A percentile compares a stretch with the other conserved stretches of the same genome.
Conservation (phyloP, 2,797 vertebrate species). For the Sebastes nivosus region DNA sequence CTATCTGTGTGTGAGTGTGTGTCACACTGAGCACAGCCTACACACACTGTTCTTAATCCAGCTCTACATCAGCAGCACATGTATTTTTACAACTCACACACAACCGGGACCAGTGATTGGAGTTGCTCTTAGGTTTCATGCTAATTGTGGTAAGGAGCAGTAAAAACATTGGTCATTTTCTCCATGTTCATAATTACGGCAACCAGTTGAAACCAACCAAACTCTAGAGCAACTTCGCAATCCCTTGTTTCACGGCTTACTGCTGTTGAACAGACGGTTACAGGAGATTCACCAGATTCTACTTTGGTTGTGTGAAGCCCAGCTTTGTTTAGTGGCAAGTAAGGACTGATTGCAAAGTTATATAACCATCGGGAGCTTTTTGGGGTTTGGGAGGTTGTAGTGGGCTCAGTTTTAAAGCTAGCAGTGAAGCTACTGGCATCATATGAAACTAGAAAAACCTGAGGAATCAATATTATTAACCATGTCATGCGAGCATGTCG, state of each 20-base stretch:
- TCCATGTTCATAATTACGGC: conserved; percentile 21
- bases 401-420: too few relatives aligned
- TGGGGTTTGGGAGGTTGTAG: too few relatives aligned
- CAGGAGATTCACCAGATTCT: not conserved
- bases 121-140: conserved; percentile 57
- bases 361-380: too few relatives aligned
- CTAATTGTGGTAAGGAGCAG: conserved; percentile 44
- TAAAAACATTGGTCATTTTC: conserved; percentile 57
- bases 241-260: too few relatives aligned
- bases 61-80: not conserved
- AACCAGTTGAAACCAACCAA: not conserved
- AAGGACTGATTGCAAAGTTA: too few relatives aligned
- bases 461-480: too few relatives aligned
- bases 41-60: not conserved
- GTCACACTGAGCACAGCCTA: too few relatives aligned
- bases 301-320: not conserved
- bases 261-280: not conserved
- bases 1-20: not conserved
- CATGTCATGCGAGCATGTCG: too few relatives aligned
- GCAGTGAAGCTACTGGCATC: too few relatives aligned
- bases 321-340: too few relatives aligned
- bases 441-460: too few relatives aligned
- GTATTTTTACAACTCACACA: conserved; percentile 40
- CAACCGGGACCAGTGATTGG: conserved; percentile 33
- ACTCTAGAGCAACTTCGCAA: too few relatives aligned